Percentiles rank a stretch among this genome's conserved stretches.
Conservation (phyloP, 2,113 vertebrate genomes). For the Stictonetta naevosa region DNA sequence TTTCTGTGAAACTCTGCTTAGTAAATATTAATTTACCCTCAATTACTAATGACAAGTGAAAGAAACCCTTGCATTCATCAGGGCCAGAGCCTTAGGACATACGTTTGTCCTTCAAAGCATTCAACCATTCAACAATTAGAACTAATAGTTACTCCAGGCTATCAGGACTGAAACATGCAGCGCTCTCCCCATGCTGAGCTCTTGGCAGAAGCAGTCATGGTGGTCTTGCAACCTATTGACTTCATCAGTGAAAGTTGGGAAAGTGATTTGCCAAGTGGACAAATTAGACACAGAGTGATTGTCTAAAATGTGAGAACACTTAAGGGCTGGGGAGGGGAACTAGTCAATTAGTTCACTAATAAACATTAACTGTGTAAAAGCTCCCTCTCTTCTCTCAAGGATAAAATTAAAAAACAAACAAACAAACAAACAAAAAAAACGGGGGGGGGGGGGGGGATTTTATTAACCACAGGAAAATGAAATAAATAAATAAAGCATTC, state of each 20-base stretch:
- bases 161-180: constrained; percentile 35
- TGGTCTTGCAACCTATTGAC: constrained; percentile 56
- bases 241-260: constrained; percentile 67
- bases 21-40: constrained; percentile 79
- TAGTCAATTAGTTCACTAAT: constrained; percentile 33
- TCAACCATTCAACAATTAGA: constrained; percentile 82
- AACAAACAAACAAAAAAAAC: no score
- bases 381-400: fast-evolving
- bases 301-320: constrained; percentile 49
- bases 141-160: constrained; percentile 82
- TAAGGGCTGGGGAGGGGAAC: not conserved
- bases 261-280: constrained; percentile 75
- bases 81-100: constrained; percentile 69
- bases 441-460: not conserved
- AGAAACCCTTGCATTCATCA: constrained; percentile 76
- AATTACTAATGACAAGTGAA: constrained; percentile 84
- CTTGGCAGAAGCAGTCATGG: constrained; percentile 21
- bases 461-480: not conserved
- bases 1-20: constrained; percentile 77
- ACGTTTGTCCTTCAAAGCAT: constrained; percentile 80
- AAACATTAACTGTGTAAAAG: not conserved
- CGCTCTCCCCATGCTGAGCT: not conserved
- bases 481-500: not conserved
- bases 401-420: not conserved
- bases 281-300: constrained; percentile 12